These are phyloP conservation scores for Pygoscelis adeliae DNA, from an alignment of 2,113 vertebrate species.

Conservation along the genomic window DNA sequence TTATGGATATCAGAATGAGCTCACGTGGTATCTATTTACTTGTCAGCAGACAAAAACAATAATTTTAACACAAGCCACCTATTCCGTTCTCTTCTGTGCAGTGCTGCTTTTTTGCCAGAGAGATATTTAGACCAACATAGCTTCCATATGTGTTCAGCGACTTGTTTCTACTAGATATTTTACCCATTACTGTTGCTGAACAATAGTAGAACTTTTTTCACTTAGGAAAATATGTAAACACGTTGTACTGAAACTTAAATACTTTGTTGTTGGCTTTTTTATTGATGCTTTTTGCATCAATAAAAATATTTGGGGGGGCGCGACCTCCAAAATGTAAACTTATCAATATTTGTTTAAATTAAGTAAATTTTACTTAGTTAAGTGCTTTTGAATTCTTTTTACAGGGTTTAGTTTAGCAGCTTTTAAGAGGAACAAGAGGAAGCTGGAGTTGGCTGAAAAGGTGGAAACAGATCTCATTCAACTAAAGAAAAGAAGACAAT, in stretches of 20 bases:
- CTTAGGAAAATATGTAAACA: neutral
- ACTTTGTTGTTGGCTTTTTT: neutral
- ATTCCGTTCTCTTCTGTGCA: neutral
- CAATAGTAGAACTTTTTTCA: neutral
- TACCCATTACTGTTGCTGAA: neutral
- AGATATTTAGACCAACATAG: neutral
- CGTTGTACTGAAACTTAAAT: neutral
- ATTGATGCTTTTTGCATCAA: neutral
- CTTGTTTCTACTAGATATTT: neutral
- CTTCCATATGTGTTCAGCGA: neutral
- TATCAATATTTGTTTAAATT: neutral
- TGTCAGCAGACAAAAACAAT: constrained; percentile 36
- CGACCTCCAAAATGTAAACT: neutral
- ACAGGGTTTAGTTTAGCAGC: constrained; percentile 97
- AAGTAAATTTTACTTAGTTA: constrained; percentile 12
- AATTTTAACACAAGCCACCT: constrained; percentile 31
- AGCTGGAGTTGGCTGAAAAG: constrained; percentile 96
- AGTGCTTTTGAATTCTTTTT: constrained; percentile 61
- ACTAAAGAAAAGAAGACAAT: constrained; percentile 93
- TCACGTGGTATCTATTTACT: constrained; percentile 55
- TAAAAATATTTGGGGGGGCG: neutral
- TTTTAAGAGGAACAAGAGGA: constrained; percentile 98
- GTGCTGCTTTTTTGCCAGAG: constrained; percentile 23
- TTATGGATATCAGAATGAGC: neutral
- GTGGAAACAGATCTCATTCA: constrained; percentile 91